Conservation (phyloP, 2,113 vertebrate genomes). For the Neogobius melanostomus region DNA sequence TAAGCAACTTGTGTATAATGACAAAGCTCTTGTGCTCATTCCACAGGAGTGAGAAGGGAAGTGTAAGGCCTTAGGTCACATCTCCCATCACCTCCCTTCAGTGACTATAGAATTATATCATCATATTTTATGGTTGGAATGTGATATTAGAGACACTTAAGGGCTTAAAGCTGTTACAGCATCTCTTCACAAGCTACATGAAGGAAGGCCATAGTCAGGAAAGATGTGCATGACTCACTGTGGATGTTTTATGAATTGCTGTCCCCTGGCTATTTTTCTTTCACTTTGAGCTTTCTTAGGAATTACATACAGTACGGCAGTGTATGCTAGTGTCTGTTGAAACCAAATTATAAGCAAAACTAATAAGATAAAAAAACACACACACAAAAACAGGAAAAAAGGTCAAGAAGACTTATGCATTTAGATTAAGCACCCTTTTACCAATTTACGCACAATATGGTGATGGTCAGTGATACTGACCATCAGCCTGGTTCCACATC, state of each 20-base stretch:
- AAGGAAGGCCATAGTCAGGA: constrained; percentile 12
- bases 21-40: neutral
- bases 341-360: too few relatives aligned
- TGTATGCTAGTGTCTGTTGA: neutral
- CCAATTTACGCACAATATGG: too few relatives aligned
- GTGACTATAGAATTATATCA: constrained; percentile 20
- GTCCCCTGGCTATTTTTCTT: neutral
- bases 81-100: constrained; percentile 18
- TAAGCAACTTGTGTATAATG: constrained; percentile 21
- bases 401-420: too few relatives aligned
- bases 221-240: constrained; percentile 29
- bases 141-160: constrained; percentile 10
- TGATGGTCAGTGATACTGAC: too few relatives aligned
- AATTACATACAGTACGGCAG: constrained; percentile 12
- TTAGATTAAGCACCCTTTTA: too few relatives aligned
- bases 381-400: too few relatives aligned
- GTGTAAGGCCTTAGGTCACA: constrained; percentile 25
- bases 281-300: constrained; percentile 10
- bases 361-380: too few relatives aligned
- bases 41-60: constrained; percentile 7
- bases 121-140: constrained; percentile 29
- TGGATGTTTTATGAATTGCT: neutral
- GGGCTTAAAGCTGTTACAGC: neutral
- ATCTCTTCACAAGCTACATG: constrained; percentile 7
- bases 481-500: too few relatives aligned